Base-by-base conservation (phyloP, 1,140 invertebrate genomes). In the Heliconius congener region DNA sequence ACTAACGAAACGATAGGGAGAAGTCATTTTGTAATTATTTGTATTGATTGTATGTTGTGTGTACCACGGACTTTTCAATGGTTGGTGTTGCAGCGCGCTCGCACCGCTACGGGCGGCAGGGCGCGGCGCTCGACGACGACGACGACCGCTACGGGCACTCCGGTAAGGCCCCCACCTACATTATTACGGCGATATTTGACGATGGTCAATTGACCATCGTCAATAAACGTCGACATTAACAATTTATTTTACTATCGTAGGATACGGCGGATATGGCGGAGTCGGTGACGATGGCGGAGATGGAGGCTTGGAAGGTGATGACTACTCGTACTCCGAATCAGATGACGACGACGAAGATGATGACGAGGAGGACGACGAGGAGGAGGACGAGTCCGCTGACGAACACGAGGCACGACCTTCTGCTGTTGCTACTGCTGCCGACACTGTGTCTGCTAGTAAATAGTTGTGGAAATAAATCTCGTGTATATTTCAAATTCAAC, bases 101-200 rank as follows among this genome's bases (percentile, higher is more conserved):
- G 80, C 97, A 98, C 87, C 98, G 98, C 87, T 98, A 97, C 95
- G 97, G 97, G 6, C 95, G 97, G 57, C 97, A 98, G 94, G 96
- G 96, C 86, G 96, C 96, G 86, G 95, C 95, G 30, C 90, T 88
- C 82, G 96, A 96, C 83, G 96, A 96, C 84, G 95, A 85, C 76
- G 87, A 82, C 74, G 90, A 80, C 74, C 86, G 86, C 80, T 89
- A 86, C 73, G 92, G 90, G 27, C 91, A 94, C 80, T 80, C 77
- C 1, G 86, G 83, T 78, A 76, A 80, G 50, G 4, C 18, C 18
- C 50, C 42, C 30, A 34, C 30, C 3, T 37, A 5, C 34, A 23
- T 23, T 23, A 23, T 23, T 23, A 6, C 34, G 34, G 34, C 6
- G 0, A 37, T 37, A 8, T 6, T 37, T 37, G 34, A 37, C 34